A percentile compares a stretch with the other conserved stretches of the same genome.
Evolutionary conservation across 2,113 vertebrate species (phyloP).

Genomic region (Daboia siamensis): DNA sequence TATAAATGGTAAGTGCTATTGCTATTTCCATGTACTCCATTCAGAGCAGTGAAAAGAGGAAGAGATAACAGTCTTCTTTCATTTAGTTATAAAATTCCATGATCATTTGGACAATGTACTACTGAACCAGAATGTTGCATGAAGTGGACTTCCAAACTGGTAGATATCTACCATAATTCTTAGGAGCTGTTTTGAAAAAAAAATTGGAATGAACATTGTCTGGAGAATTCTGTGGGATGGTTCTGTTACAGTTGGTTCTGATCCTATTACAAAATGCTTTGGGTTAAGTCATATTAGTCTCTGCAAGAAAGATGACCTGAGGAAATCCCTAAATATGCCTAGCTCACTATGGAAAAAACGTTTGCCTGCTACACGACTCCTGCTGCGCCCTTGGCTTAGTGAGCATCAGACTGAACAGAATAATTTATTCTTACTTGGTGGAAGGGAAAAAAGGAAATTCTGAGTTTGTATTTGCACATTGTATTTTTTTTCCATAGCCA

Average conservation of each 20-base stretch:
- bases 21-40: neutral
- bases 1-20: neutral
- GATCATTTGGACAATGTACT: neutral
- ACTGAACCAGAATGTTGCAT: neutral
- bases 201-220: constrained; percentile 33
- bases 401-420: neutral
- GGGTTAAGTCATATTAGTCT: neutral
- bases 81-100: neutral
- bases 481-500: neutral
- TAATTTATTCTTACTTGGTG: neutral
- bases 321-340: neutral
- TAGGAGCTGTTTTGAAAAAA: constrained; percentile 30
- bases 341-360: neutral
- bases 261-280: neutral
- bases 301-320: neutral
- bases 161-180: neutral
- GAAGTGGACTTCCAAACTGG: neutral
- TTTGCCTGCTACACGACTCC: neutral
- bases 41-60: neutral
- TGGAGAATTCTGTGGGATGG: constrained; percentile 29
- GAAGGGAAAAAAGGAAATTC: rapidly evolving
- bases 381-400: constrained; percentile 15
- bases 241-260: neutral
- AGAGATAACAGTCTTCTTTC: neutral
- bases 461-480: neutral